These are phyloP conservation scores for Telenomus remus DNA, from an alignment of 1,140 invertebrate genomes.

Conservation along the genomic window DNA sequence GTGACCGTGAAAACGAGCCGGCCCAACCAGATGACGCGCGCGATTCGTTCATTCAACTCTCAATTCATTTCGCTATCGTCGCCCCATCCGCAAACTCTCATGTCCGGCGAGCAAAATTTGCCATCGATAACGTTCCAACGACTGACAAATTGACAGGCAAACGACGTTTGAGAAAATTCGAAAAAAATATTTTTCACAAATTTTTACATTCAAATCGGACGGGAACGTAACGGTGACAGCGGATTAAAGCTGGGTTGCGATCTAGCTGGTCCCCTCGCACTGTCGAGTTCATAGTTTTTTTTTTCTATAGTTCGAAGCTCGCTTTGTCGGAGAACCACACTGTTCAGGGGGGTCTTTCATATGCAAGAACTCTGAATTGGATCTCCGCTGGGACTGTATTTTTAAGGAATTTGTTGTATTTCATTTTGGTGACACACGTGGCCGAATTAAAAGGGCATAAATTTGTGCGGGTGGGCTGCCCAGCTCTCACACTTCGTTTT, in stretches of 20 bases:
- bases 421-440: constrained; percentile 20
- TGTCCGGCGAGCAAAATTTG: not conserved
- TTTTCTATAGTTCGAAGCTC: constrained; percentile 22
- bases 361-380: constrained; percentile 2
- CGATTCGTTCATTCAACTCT: constrained; percentile 38
- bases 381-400: constrained; percentile 18
- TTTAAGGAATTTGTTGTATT: constrained; percentile 43
- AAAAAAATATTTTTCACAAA: no score
- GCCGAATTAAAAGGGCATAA: constrained; percentile 32
- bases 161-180: no score
- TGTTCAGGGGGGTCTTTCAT: constrained; percentile 38
- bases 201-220: no score
- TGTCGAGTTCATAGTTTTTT: not conserved
- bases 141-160: no score
- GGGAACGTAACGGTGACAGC: no score
- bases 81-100: not conserved
- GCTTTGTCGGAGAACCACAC: constrained; percentile 25
- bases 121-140: not conserved
- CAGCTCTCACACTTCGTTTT: not conserved
- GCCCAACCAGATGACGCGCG: constrained; percentile 18
- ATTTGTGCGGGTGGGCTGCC: constrained; percentile 21
- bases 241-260: no score
- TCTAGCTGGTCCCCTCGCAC: no score
- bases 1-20: constrained; percentile 55
- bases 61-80: not conserved